Base-by-base conservation (phyloP, 2,888 invertebrate genomes). In the Sycophila texana region DNA sequence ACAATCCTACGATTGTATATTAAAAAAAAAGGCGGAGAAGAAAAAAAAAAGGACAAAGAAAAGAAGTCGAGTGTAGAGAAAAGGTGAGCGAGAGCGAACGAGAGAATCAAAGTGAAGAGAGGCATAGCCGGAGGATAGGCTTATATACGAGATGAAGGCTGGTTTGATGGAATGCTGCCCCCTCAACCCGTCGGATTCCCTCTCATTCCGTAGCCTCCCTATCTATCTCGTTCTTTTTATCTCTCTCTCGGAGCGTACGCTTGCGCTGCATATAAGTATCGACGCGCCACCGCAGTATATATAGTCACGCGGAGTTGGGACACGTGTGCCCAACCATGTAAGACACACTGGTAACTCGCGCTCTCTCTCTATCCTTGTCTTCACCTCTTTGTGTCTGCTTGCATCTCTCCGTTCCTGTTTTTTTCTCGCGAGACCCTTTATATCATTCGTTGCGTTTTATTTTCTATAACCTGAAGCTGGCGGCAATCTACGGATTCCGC, bases 151-250 rank as follows among this genome's bases (percentile, higher is more conserved):
- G 89, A 89, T 89, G 89, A 88, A 88, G 89, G 88, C 89, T 89
- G 89, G 87, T 89, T 89, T 89, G 89, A 90, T 89, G 89, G 89
- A 90, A 89, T 89, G 89, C 86, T 87, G 88, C 88, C 87, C 86
- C 77, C 61, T 61, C 13, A 63, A 16, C 71, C 74, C 60, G 72
- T 72, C 72, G 68, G 55, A 70, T 73, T 47, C 73, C 68, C 65
- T 67, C 77, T 58, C 58, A 20, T 58, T 66, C 60, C 57, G 49
- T 20, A 51, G 60, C 74, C 81, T 79, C 79, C 73, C 51, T 78
- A 67, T 53, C 66, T 65, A 55, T 65, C 66, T 60, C 74, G 76
- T 81, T 74, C 73, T 60, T 58, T 58, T 73, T 49, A 65, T 61
- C 16, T 30, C 12, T 55, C 12, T n/a, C 51, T 76, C 49, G 39